Conservation (phyloP, 2,888 invertebrate genomes). For the Odontocerum albicorne region DNA sequence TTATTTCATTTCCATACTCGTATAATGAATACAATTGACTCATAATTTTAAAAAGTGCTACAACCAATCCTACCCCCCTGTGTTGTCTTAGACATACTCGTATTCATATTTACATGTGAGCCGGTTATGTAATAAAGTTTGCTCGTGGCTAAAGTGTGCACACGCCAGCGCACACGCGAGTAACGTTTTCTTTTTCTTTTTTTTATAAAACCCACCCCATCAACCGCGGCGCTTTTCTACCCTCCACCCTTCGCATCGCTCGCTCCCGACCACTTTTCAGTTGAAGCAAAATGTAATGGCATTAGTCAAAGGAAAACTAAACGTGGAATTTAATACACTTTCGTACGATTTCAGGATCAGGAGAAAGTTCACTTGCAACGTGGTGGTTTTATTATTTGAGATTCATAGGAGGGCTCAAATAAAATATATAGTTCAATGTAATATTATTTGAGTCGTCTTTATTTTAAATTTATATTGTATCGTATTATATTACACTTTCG, state of each 20-base stretch:
- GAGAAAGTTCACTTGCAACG: no score
- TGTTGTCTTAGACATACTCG: neutral
- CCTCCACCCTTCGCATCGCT: no score
- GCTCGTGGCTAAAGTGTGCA: neutral
- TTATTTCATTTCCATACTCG: no score
- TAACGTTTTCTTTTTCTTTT: conserved; percentile 3
- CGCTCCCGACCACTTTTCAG: conserved; percentile 6
- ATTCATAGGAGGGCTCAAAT: no score
- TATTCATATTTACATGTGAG: conserved; percentile 1
- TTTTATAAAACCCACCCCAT: conserved; percentile 6
- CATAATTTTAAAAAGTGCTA: no score
- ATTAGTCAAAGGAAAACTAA: conserved; percentile 2
- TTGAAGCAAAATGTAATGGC: neutral
- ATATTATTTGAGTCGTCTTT: no score
- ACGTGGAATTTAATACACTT: neutral
- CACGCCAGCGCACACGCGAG: conserved; percentile 10
- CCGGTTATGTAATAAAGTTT: neutral
- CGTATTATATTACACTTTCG: no score
- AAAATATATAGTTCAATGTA: no score
- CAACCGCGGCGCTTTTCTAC: neutral
- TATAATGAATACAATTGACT: no score
- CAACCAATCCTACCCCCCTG: neutral
- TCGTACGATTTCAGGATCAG: neutral
- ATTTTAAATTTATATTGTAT: no score
- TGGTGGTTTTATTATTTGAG: no score